phyloP scores from a whole-genome alignment of 2,797 vertebrate genomes.

The Choloepus didactylus region DNA sequence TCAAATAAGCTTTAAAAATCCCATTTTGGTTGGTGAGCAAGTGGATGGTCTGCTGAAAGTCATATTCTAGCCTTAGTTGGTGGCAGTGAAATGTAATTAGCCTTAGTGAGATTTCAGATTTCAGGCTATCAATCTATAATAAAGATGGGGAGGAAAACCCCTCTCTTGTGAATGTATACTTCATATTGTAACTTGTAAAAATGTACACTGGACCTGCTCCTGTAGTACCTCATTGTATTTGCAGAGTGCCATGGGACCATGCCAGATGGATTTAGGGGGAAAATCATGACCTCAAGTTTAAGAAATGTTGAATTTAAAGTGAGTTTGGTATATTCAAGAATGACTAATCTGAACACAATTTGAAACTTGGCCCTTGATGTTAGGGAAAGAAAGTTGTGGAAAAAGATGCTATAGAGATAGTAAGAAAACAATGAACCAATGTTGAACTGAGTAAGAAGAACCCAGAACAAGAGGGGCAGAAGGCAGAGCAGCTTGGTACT shows the following conservation, averaged over 20 bases:
- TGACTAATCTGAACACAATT: background rate
- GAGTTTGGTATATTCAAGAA: background rate
- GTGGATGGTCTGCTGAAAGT: background rate
- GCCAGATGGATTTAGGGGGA: background rate
- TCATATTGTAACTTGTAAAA: background rate
- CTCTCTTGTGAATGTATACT: background rate
- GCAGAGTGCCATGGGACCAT: background rate
- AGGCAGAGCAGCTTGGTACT: background rate
- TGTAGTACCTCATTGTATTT: background rate
- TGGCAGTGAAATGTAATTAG: background rate
- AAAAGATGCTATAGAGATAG: background rate
- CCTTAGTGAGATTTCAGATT: background rate
- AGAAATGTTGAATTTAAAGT: constrained; percentile 10
- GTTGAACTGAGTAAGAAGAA: background rate
- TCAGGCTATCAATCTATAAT: background rate
- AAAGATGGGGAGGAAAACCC: background rate
- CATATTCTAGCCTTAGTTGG: background rate
- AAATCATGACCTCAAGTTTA: background rate
- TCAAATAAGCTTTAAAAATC: background rate
- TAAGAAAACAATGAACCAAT: background rate
- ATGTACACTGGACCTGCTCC: background rate
- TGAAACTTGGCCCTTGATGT: background rate
- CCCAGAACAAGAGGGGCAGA: background rate
- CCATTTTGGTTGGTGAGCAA: background rate
- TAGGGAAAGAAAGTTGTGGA: background rate